Evolutionary conservation across 2,113 vertebrate genomes (phyloP).

Genomic region (Hiodon tergisus): DNA sequence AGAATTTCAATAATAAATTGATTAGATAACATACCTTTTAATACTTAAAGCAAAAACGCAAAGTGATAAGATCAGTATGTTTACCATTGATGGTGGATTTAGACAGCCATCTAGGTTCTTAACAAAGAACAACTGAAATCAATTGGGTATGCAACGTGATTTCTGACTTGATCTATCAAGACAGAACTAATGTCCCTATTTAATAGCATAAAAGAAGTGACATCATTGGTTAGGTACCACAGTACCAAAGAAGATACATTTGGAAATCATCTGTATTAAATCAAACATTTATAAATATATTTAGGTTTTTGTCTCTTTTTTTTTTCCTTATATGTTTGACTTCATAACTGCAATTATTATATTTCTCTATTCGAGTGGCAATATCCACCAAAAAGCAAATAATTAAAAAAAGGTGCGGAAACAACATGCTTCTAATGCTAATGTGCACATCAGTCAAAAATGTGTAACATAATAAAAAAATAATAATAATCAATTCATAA

Average conservation of each 20-base stretch:
- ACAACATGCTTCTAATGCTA: constrained; percentile 32
- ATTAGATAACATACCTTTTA: constrained; percentile 19
- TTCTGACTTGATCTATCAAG: constrained; percentile 1
- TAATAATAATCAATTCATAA: constrained; percentile 21
- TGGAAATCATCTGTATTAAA: constrained; percentile 4
- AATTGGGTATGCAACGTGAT: background rate
- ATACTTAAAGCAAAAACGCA: constrained; percentile 17
- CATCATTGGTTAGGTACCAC: constrained; percentile 12
- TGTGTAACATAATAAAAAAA: constrained; percentile 22
- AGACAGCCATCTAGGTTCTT: background rate
- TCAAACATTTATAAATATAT: constrained; percentile 21
- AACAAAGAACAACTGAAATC: background rate
- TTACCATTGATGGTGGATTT: background rate
- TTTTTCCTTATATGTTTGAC: constrained; percentile 1
- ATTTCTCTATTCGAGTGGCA: constrained; percentile 10
- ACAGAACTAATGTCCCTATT: background rate
- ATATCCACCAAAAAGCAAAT: constrained; percentile 19
- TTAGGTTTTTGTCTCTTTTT: constrained; percentile 1
- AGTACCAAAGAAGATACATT: background rate
- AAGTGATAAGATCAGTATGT: constrained; percentile 21
- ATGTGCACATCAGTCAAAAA: constrained; percentile 40
- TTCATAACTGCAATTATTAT: background rate
- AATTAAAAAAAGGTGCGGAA: constrained; percentile 6
- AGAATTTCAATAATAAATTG: constrained; percentile 23
- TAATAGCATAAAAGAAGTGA: constrained; percentile 1